Conservation (phyloP, 2,797 vertebrate genomes). For the Myripristis murdjan region DNA sequence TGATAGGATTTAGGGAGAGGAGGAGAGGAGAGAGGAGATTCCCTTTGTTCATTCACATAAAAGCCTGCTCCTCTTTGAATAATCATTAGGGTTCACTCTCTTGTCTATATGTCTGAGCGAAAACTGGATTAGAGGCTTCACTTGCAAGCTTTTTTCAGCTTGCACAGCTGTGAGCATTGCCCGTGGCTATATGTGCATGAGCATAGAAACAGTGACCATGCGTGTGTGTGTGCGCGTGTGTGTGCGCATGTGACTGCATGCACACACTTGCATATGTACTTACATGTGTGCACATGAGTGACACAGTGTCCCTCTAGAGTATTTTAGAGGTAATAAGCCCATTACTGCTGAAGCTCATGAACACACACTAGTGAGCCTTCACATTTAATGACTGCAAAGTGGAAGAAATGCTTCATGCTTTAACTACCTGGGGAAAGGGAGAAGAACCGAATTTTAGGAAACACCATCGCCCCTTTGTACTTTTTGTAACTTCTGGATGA, state of each 20-base stretch:
- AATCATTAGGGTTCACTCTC: conserved; percentile 43
- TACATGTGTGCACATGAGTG: conserved; percentile 1
- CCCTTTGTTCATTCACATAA: conserved; percentile 79
- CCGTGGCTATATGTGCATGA: conserved; percentile 26
- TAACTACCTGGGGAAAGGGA: conserved; percentile 5
- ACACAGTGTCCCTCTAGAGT: conserved; percentile 22
- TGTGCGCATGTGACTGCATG: not conserved
- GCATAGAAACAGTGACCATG: conserved; percentile 4
- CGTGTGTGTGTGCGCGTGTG: conserved; percentile 2
- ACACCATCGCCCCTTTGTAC: conserved; percentile 15
- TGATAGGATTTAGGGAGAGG: conserved; percentile 67
- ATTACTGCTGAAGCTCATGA: conserved; percentile 23
- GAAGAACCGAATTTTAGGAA: conserved; percentile 20
- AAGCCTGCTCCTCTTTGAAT: conserved; percentile 57
- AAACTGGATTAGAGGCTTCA: conserved; percentile 61
- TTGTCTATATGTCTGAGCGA: conserved; percentile 36
- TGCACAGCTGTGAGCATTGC: conserved; percentile 50
- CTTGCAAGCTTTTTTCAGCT: conserved; percentile 59
- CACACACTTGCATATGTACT: conserved; percentile 12
- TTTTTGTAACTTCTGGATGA: conserved; percentile 28
- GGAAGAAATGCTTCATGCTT: conserved; percentile 35
- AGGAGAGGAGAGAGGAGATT: conserved; percentile 71
- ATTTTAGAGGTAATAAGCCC: conserved; percentile 28
- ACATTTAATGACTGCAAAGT: conserved; percentile 40
- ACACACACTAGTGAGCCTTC: conserved; percentile 27